Percentiles rank a stretch among this genome's conserved stretches.
Conservation (phyloP, 2,888 invertebrate species). For the Pammene fasciana region DNA sequence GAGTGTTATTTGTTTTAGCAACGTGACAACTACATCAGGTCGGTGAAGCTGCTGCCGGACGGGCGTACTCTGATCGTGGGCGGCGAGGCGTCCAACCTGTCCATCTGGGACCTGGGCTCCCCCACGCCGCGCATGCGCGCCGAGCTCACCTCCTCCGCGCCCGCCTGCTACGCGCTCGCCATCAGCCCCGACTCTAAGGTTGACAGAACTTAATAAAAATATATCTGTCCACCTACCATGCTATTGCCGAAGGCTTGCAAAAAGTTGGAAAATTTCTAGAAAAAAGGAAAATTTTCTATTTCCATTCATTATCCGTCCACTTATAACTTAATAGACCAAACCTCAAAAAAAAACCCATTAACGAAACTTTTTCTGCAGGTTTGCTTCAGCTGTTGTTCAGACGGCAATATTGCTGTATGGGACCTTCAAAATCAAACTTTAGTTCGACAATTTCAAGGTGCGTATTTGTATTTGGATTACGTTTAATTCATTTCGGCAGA, state of each 20-base stretch:
- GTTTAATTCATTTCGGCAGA: too few relatives aligned
- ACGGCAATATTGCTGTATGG: conserved; percentile 99
- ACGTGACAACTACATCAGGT: conserved; percentile 95
- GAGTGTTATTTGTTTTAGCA: conserved; percentile 81
- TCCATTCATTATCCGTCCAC: too few relatives aligned
- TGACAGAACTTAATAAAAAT: conserved; percentile 25
- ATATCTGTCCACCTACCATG: too few relatives aligned
- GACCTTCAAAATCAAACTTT: conserved; percentile 95
- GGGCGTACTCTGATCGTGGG: conserved; percentile 97
- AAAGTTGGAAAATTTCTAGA: too few relatives aligned
- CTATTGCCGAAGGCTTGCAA: too few relatives aligned
- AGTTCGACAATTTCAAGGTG: conserved; percentile 94
- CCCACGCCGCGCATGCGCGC: conserved; percentile 96
- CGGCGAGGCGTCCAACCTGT: conserved; percentile 97
- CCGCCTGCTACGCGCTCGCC: conserved; percentile 98
- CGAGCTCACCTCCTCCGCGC: conserved; percentile 94
- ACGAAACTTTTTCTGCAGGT: conserved; percentile 72
- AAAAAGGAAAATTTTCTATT: too few relatives aligned
- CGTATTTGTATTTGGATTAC: conserved; percentile 26
- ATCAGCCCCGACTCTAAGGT: conserved; percentile 98
- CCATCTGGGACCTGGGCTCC: conserved; percentile 96
- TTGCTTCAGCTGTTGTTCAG: conserved; percentile 99
- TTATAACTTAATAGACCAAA: too few relatives aligned
- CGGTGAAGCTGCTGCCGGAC: conserved; percentile 97
- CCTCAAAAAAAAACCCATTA: not conserved